phyloP scores from a whole-genome alignment of 2,113 vertebrate genomes.

The Upupa epops region DNA sequence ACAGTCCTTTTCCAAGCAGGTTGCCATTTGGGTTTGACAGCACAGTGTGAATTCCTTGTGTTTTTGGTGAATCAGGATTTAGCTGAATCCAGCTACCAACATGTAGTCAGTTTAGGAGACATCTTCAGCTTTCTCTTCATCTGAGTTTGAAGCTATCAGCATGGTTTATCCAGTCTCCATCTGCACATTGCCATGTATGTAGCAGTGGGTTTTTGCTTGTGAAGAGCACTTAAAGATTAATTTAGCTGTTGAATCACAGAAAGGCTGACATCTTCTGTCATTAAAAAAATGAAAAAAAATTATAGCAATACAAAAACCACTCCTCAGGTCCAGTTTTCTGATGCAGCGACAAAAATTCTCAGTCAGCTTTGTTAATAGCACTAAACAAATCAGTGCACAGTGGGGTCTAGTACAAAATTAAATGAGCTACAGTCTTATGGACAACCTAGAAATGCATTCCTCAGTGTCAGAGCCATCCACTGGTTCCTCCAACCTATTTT shows the following conservation, averaged over 20 bases:
- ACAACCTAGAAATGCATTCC: constrained; percentile 61
- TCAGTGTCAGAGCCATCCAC: constrained; percentile 65
- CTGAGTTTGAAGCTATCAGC: background rate
- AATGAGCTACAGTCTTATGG: background rate
- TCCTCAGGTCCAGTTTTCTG: constrained; percentile 12
- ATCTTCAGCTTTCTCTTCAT: background rate
- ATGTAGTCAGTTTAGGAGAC: background rate
- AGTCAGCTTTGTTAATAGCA: background rate
- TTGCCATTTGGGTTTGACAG: background rate
- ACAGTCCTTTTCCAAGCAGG: background rate
- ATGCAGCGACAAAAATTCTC: background rate
- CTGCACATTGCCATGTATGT: background rate
- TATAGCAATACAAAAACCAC: background rate
- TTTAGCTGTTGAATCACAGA: background rate
- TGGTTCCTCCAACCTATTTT: constrained; percentile 72
- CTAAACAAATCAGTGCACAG: constrained; percentile 4
- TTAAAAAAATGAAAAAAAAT: background rate
- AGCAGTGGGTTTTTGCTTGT: background rate
- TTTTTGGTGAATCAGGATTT: background rate
- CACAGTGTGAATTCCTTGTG: background rate
- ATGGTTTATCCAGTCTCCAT: background rate
- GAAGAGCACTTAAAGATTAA: background rate
- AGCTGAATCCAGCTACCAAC: background rate
- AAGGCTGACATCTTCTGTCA: background rate
- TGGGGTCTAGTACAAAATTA: constrained; percentile 1